Evolutionary conservation across 2,797 vertebrate genomes (phyloP).

Genomic region (Scleropages formosus): DNA sequence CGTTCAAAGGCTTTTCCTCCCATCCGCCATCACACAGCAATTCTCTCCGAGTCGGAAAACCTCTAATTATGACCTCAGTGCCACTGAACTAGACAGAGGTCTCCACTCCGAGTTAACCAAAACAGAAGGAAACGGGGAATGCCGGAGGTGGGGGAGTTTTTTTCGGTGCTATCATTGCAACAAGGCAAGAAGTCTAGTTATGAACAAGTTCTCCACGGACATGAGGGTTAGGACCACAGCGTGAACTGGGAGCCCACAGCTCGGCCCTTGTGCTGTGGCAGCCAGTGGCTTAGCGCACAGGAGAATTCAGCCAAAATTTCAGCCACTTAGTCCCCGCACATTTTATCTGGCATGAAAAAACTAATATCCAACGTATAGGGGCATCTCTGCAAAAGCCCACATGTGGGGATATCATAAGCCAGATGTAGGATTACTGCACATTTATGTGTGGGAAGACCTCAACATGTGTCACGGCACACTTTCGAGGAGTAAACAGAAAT

Average conservation of each 20-base stretch:
- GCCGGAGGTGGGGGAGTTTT: too few relatives aligned
- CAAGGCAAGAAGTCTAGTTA: background rate
- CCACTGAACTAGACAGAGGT: background rate
- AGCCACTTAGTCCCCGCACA: background rate
- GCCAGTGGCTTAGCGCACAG: background rate
- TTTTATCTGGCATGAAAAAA: slow-evolving; percentile 16
- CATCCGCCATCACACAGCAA: background rate
- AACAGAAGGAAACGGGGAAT: slow-evolving; percentile 1
- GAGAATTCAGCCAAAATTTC: background rate
- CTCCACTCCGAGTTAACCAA: background rate
- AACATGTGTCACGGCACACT: slow-evolving; percentile 20
- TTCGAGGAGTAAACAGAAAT: slow-evolving; percentile 17
- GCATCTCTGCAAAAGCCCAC: slow-evolving; percentile 19
- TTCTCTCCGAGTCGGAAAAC: background rate
- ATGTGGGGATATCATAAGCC: slow-evolving; percentile 24
- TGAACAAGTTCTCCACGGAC: background rate
- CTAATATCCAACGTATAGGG: slow-evolving; percentile 11
- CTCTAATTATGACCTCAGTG: slow-evolving; percentile 5
- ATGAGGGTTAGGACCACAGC: background rate
- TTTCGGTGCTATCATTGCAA: background rate
- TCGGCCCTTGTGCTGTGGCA: background rate
- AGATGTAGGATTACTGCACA: background rate
- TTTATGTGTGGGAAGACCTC: background rate
- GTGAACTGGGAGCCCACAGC: background rate
- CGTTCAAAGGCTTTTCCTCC: background rate